Evolutionary conservation across 2,888 invertebrate genomes (phyloP), one percentile per base, ranked within the genome.

Genomic region (Crocallis elinguaria): DNA sequence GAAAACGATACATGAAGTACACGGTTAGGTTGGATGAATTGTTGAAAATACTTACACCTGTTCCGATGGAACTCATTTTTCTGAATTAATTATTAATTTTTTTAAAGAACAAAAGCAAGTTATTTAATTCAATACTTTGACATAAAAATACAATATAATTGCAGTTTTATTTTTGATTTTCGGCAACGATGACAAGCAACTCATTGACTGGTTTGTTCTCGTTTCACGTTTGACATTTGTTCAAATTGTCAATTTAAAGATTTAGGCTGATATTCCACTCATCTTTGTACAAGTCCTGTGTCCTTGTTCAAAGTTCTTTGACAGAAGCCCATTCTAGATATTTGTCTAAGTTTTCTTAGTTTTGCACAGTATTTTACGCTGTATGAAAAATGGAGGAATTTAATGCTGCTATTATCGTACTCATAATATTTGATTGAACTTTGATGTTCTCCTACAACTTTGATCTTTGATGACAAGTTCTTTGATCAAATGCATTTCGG

Each of bases 41-140:
- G 8, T 7, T 46, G 19, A 14, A 54, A 53, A 39, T 80, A 94
- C 95, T 95, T 94, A 97, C 97, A 67, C 98, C 98, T 62, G 98
- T 98, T 67, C 98, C 98, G 79, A 98, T 98, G 17, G 98, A 98
- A 94, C 98, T 98, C 98, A 98, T 98, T 68, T 78, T 93, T 75
- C 52, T 60, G 11, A 48, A 60, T 62, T 70, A 62, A 41, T 60
- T 57, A 30, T 44, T 29, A 4, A 30, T 45, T n/a, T n/a, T 42
- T 23, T 39, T 21, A 8, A 8, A 41, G 56, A 54, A 52, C 49
- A 43, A 49, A 41, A 6, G 13, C 13, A 50, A 11, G 30, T 53
- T 30, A 27, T 42, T 51, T 36, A 36, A 4, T 29, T 12, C 11
- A 48, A 43, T 62, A 49, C 35, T 55, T 61, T 56, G 42, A 48